Evolutionary conservation across 2,113 vertebrate genomes (phyloP), one percentile per base, ranked within the genome.

Genomic region (Sinocyclocheilus anophthalmus): DNA sequence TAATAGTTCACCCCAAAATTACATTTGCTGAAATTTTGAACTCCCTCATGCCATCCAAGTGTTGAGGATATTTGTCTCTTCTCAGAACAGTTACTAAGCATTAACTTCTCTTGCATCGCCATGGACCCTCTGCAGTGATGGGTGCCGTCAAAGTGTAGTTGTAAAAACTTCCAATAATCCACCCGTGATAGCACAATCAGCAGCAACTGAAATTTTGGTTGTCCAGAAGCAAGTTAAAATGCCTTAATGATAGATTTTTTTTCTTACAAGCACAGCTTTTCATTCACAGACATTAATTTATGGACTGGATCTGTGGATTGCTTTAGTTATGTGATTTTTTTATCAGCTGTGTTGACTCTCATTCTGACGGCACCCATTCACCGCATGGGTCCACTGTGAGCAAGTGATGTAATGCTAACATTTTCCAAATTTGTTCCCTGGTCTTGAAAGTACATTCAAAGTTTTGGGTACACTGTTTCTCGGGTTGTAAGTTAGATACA

Each of bases 401-500:
- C 20, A 61, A n/a, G 20, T 10, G 57, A 61, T n/a, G 57, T n/a
- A 3, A 61, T 61, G 20, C 7, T 0, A n/a, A n/a, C n/a, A 22
- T 59, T 22, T 59, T 59, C 57, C 8, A n/a, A n/a, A n/a, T n/a
- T n/a, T n/a, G n/a, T n/a, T n/a, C n/a, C n/a, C n/a, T n/a, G n/a
- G n/a, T n/a, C n/a, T n/a, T n/a, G n/a, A n/a, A 55, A 55, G 16
- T 55, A 55, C 6, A 55, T 55, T 4, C 5, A 1, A 1, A n/a
- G 10, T 59, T 59, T 55, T 53, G 50, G 20, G 6, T 8, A 7
- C 9, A 22, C 0, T 59, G 3, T 22, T 7, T 12, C 18, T 59
- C 18, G 53, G 30, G 14, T 79, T 61, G 77, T 61, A 79, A 61
- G 24, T 80, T 22, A 80, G n/a, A 80, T 61, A 39, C 20, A 24